A percentile compares a stretch with the other conserved stretches of the same genome.
These are phyloP conservation scores for Dendrophyllia cribrosa DNA, from an alignment of 64 coral and sea anemone species.

Conservation along the genomic window DNA sequence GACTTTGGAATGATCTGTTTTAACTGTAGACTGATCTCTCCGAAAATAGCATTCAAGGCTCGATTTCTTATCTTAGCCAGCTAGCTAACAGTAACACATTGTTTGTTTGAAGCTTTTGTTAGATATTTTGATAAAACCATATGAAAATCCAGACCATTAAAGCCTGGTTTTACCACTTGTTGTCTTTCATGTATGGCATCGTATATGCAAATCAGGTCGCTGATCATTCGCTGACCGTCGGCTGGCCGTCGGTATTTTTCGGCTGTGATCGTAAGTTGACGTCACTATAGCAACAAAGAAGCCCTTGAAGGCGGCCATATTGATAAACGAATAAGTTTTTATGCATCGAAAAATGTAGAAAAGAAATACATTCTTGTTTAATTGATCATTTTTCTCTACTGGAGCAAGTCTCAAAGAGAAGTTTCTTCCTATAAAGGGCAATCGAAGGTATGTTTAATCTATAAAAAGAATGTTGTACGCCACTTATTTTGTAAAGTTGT, in stretches of 20 bases:
- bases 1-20: too few relatives aligned
- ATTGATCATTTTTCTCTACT: background rate
- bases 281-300: conserved; percentile 93
- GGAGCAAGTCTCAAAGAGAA: conserved; percentile 4
- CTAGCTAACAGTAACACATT: too few relatives aligned
- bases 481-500: background rate
- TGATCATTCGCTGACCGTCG: too few relatives aligned
- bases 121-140: too few relatives aligned
- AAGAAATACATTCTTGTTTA: conserved; percentile 7
- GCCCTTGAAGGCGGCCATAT: conserved; percentile 51
- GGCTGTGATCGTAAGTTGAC: conserved; percentile 36
- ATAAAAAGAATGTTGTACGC: background rate
- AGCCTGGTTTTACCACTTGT: too few relatives aligned
- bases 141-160: too few relatives aligned
- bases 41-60: too few relatives aligned
- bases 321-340: background rate
- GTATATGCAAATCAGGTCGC: too few relatives aligned
- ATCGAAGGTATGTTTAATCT: background rate
- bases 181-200: too few relatives aligned
- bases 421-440: background rate
- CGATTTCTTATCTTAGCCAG: too few relatives aligned
- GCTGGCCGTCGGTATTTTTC: background rate
- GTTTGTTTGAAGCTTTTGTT: too few relatives aligned
- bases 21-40: too few relatives aligned
- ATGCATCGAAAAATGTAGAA: conserved; percentile 4